Evolutionary conservation across 2,888 invertebrate genomes (phyloP).

Genomic region (Drosophila ezoana): DNA sequence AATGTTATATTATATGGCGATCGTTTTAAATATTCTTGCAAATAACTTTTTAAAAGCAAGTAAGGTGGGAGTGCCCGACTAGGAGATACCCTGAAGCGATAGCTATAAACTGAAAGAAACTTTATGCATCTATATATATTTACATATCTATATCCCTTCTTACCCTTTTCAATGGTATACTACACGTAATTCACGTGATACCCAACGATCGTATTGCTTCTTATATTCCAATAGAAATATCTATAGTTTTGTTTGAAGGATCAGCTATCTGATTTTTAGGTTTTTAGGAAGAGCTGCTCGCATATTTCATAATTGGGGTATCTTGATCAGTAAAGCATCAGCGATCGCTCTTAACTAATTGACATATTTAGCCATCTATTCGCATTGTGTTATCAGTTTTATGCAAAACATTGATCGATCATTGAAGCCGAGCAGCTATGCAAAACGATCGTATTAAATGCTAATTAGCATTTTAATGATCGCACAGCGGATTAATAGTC

Average conservation of each 20-base stretch:
- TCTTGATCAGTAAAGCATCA: constrained; percentile 11
- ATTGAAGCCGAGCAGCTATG: constrained; percentile 28
- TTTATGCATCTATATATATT: too few relatives aligned
- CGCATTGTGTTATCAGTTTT: constrained; percentile 15
- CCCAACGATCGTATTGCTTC: too few relatives aligned
- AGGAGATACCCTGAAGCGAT: too few relatives aligned
- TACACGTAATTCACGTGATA: too few relatives aligned
- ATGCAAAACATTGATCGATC: constrained; percentile 38
- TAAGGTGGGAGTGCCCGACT: too few relatives aligned
- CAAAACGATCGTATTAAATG: constrained; percentile 60
- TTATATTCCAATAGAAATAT: neutral
- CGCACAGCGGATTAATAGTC: constrained; percentile 58
- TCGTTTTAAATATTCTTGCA: too few relatives aligned
- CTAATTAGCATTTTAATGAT: constrained; percentile 71
- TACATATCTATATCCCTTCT: too few relatives aligned
- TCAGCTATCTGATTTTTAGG: neutral
- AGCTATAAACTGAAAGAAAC: too few relatives aligned
- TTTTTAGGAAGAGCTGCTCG: neutral
- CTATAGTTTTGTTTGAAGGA: neutral
- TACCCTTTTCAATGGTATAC: too few relatives aligned
- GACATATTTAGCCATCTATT: constrained; percentile 33
- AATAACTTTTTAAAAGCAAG: too few relatives aligned
- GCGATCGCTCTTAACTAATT: constrained; percentile 13
- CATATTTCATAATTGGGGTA: neutral
- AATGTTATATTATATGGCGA: too few relatives aligned